Evolutionary conservation across 1,140 invertebrate species (phyloP).

Genomic region (Venturia canescens): DNA sequence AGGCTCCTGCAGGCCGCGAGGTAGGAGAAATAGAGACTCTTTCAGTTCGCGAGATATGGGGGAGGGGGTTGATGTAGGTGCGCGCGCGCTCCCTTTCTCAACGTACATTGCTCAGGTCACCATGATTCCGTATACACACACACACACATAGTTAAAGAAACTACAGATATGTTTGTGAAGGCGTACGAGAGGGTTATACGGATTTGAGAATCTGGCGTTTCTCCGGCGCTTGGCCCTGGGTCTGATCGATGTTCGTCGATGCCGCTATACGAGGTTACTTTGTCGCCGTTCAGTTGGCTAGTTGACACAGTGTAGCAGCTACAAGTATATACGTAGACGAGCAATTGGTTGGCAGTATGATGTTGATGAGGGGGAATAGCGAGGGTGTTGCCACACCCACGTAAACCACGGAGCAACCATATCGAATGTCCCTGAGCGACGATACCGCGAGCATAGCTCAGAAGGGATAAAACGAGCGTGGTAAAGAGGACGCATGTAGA

Average conservation of each 20-base stretch:
- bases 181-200: neutral
- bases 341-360: neutral
- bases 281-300: neutral
- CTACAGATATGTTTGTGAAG: neutral
- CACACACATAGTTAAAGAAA: too few relatives aligned
- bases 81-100: conserved; percentile 12
- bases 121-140: neutral
- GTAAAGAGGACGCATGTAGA: neutral
- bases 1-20: neutral
- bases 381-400: conserved; percentile 51
- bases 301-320: neutral
- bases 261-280: neutral
- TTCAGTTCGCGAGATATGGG: neutral
- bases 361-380: neutral
- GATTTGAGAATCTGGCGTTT: neutral
- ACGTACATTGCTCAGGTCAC: conserved; percentile 1
- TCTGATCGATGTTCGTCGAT: neutral
- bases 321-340: neutral
- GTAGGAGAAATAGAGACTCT: neutral
- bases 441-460: neutral
- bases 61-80: neutral
- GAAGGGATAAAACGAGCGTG: neutral
- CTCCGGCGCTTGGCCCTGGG: neutral
- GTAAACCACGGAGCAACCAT: conserved; percentile 14
- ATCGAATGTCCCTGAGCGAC: conserved; percentile 26